A percentile compares a stretch with the other conserved stretches of the same genome.
phyloP scores from a whole-genome alignment of 2,888 invertebrate species.

The Euzophera pinguis region DNA sequence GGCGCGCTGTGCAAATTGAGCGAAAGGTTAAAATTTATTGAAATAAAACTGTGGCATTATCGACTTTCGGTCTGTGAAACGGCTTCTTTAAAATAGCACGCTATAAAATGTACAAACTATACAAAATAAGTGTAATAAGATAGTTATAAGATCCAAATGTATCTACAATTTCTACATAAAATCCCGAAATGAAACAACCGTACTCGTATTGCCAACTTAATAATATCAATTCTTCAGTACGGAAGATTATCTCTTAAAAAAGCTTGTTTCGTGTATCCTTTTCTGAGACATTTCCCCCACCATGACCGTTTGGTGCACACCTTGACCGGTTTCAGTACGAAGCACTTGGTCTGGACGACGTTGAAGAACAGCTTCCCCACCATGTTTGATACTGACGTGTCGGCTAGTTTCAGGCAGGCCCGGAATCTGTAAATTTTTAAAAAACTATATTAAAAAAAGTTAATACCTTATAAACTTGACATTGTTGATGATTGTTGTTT shows the following conservation, averaged over 20 bases:
- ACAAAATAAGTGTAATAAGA: no score
- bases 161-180: no score
- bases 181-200: neutral
- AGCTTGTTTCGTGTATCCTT: conserved; percentile 85
- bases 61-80: no score
- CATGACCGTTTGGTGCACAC: conserved; percentile 88
- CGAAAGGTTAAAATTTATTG: no score
- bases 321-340: conserved; percentile 88
- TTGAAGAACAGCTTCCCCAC: conserved; percentile 97
- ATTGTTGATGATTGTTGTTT: no score
- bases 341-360: conserved; percentile 96
- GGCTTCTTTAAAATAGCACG: no score
- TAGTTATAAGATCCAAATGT: no score
- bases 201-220: neutral
- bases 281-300: conserved; percentile 89
- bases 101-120: no score
- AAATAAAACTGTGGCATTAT: no score
- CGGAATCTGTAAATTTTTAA: conserved; percentile 86
- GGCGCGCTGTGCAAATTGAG: no score
- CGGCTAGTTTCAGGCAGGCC: conserved; percentile 93
- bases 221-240: conserved; percentile 60
- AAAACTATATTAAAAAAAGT: neutral
- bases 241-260: conserved; percentile 86
- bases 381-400: conserved; percentile 91
- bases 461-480: no score